phyloP scores from a whole-genome alignment of 2,113 vertebrate genomes.

The Axis porcinus region DNA sequence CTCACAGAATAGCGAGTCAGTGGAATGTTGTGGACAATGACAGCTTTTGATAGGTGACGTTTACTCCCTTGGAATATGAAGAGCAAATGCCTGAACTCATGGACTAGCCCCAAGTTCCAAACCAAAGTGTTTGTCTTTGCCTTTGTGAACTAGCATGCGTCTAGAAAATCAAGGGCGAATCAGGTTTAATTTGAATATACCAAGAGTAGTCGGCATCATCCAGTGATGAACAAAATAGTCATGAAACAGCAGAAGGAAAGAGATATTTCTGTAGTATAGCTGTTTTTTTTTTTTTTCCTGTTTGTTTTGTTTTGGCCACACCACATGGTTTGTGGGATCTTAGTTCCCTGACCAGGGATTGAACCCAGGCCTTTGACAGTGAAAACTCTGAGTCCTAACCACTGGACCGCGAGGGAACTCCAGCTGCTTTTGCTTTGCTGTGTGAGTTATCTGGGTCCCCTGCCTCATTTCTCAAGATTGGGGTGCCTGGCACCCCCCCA shows the following conservation, averaged over 20 bases:
- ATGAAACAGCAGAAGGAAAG: rapidly evolving
- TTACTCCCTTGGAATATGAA: rapidly evolving
- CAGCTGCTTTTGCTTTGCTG: neutral
- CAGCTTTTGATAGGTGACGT: neutral
- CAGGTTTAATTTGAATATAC: neutral
- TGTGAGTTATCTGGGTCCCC: neutral
- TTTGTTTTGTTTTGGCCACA: neutral
- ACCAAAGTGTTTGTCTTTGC: neutral
- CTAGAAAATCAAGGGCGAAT: rapidly evolving
- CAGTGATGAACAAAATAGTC: rapidly evolving
- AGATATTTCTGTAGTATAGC: rapidly evolving
- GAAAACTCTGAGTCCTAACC: neutral
- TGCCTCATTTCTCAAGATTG: neutral
- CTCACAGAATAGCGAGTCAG: neutral
- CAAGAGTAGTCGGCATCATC: rapidly evolving
- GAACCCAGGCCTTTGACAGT: neutral
- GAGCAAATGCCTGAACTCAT: rapidly evolving
- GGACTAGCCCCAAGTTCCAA: neutral
- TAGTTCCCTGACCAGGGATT: neutral
- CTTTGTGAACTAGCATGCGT: neutral
- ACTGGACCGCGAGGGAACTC: neutral
- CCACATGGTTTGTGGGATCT: neutral
- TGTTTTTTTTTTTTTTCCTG: neutral
- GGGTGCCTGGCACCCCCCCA: neutral
- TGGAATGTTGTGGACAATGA: rapidly evolving